Evolutionary conservation across 2,888 invertebrate species (phyloP).

Genomic region (Ophion ellenae): DNA sequence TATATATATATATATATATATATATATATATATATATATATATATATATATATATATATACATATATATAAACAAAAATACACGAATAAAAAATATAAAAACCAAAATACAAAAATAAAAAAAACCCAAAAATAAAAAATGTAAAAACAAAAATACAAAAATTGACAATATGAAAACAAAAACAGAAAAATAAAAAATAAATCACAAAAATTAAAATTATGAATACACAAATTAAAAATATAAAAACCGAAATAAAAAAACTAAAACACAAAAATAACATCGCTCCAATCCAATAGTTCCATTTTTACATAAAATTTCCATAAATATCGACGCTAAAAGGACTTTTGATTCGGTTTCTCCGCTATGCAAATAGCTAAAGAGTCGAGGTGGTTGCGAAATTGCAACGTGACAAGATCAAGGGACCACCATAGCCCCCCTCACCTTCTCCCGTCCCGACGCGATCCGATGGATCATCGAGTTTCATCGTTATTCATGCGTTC

Average conservation of each 20-base stretch:
- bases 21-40: no score
- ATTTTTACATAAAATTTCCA: neutral
- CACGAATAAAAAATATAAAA: no score
- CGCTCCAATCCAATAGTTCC: neutral
- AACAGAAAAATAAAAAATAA: no score
- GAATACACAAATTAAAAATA: no score
- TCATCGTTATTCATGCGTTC: slow-evolving; percentile 58
- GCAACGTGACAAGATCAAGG: slow-evolving; percentile 27
- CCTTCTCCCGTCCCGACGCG: neutral
- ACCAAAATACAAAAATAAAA: no score
- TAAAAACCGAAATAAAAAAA: neutral
- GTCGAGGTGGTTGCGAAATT: slow-evolving; percentile 28
- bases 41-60: no score
- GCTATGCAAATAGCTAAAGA: slow-evolving; percentile 15
- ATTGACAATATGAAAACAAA: neutral
- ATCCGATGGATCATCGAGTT: slow-evolving; percentile 44
- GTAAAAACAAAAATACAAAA: no score
- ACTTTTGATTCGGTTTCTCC: slow-evolving; percentile 4
- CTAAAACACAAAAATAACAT: neutral
- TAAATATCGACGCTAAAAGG: neutral
- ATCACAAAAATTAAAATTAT: no score
- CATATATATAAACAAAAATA: no score
- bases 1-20: no score
- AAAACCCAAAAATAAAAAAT: no score
- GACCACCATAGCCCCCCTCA: neutral